Evolutionary conservation across 1,140 invertebrate genomes (phyloP), one percentile per base, ranked within the genome.

Genomic region (Anastrepha obliqua): DNA sequence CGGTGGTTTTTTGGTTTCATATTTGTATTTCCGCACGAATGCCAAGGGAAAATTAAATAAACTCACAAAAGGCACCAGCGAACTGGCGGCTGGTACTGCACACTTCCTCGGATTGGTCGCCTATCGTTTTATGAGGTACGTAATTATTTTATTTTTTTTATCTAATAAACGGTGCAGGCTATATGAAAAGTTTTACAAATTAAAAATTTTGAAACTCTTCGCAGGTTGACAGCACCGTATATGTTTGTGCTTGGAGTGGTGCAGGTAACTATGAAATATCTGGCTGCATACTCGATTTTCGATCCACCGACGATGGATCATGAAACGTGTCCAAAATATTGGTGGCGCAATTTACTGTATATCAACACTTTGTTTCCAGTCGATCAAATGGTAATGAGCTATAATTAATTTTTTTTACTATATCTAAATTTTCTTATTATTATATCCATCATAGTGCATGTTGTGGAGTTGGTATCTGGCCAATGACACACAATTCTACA

Each of bases 401-500:
- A 55, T 11, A 8, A 0, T 8, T 11, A 55, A 55, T 55, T 55
- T 55, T 55, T 29, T 55, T 11, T 0, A 2, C 17, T 3, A 86
- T 2, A 44, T 44, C 15, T 58, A 29, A 44, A 2, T 51, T 47
- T 39, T 6, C 0, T 74, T 70, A 55, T 86, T 6, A 11, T 74
- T 70, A 55, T 86, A 8, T 44, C 64, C 87, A 86, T n/a, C 59
- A 85, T 88, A 67, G 51, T n/a, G 51, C 90, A 97, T 97, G 97
- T 90, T 97, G 44, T 97, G 97, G 97, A 97, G 97, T 94, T 97
- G 97, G 97, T 97, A 97, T 90, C 93, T 97, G n/a, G 96, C 97
- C 0, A 97, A 97, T 89, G 97, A 97, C 90, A 97, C 97, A 0
- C 97, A 97, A 90, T 97, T 97, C 93, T 97, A 97, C 90, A 95